A percentile compares a stretch with the other conserved stretches of the same genome.
phyloP scores from a whole-genome alignment of 2,888 invertebrate species.

The Mechanitis messenoides region DNA sequence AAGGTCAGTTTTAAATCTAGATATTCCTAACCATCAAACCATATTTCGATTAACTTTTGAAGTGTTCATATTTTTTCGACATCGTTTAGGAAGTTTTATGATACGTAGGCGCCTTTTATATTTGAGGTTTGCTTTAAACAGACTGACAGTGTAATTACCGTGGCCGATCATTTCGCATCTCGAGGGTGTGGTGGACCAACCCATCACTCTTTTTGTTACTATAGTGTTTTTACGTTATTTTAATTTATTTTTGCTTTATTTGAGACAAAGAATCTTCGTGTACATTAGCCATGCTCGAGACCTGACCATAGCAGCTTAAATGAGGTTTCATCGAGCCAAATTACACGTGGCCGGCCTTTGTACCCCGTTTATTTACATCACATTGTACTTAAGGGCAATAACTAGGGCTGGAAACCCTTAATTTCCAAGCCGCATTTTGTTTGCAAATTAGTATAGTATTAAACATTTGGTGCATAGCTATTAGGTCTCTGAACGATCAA shows the following conservation, averaged over 20 bases:
- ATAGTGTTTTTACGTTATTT: slow-evolving; percentile 68
- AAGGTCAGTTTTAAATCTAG: slow-evolving; percentile 49
- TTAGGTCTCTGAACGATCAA: slow-evolving; percentile 35
- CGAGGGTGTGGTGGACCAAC: slow-evolving; percentile 61
- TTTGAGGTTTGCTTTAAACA: slow-evolving; percentile 52
- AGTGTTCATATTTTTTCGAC: slow-evolving; percentile 2
- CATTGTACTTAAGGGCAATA: slow-evolving; percentile 75
- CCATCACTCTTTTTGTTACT: slow-evolving; percentile 63
- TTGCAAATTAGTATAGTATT: slow-evolving; percentile 51
- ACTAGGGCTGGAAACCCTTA: slow-evolving; percentile 62
- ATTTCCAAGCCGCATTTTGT: slow-evolving; percentile 59
- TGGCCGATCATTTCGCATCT: slow-evolving; percentile 54
- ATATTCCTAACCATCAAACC: not conserved
- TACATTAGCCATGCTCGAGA: slow-evolving; percentile 62
- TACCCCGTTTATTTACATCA: slow-evolving; percentile 71
- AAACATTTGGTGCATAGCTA: slow-evolving; percentile 50
- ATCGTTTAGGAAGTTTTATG: slow-evolving; percentile 22
- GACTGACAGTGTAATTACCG: slow-evolving; percentile 67
- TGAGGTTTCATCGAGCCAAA: slow-evolving; percentile 70
- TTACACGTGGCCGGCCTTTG: slow-evolving; percentile 64
- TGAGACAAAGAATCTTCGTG: slow-evolving; percentile 59
- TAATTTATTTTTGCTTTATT: slow-evolving; percentile 68
- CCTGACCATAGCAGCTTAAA: slow-evolving; percentile 59
- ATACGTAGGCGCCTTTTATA: slow-evolving; percentile 28
- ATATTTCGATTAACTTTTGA: slow-evolving; percentile 1